phyloP scores from a whole-genome alignment of 2,113 vertebrate genomes.

The Drymodes brunneopygia region DNA sequence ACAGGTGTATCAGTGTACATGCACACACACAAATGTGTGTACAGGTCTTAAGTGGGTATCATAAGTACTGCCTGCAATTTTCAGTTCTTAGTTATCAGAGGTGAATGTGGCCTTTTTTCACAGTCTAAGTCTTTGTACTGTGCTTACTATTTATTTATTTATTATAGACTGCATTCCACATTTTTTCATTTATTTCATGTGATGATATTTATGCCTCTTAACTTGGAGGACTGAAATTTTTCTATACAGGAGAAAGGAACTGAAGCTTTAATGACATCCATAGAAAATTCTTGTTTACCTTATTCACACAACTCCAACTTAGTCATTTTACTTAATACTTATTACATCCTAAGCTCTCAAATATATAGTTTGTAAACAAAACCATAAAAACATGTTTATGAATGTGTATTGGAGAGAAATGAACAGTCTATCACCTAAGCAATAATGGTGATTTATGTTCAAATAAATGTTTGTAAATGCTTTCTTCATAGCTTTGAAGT shows the following conservation, averaged over 20 bases:
- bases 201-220: not conserved
- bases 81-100: not conserved
- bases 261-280: not conserved
- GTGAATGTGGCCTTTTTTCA: not conserved
- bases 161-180: not conserved
- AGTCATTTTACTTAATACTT: not conserved
- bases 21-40: rapidly evolving
- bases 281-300: not conserved
- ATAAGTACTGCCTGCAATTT: not conserved
- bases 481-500: not conserved
- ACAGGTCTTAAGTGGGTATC: not conserved
- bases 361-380: slow-evolving; percentile 13
- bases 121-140: not conserved
- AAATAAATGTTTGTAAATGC: not conserved
- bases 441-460: not conserved
- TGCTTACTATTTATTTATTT: not conserved
- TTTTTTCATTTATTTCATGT: not conserved
- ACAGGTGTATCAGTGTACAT: not conserved
- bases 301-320: not conserved
- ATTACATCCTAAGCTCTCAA: not conserved
- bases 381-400: not conserved
- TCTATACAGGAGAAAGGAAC: not conserved
- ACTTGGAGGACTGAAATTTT: not conserved
- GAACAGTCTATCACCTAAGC: not conserved
- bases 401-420: not conserved